Base-by-base conservation (phyloP, 2,797 vertebrate genomes). In the Neosilurus mollespiculum region DNA sequence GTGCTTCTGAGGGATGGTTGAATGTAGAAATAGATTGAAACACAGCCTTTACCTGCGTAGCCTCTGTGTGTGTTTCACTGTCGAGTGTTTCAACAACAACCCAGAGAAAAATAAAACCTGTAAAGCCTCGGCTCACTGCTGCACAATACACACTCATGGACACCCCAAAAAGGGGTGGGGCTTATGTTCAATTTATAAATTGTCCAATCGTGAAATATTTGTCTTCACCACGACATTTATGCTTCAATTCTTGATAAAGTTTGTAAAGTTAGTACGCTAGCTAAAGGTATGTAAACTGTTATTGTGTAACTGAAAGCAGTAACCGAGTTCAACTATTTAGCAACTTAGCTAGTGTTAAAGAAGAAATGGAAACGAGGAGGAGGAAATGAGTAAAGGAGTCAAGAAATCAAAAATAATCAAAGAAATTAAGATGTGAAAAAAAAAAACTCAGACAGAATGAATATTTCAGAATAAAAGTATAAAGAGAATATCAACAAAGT, bases 41-140 rank as follows among this genome's bases (percentile, higher is more conserved):
- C 24, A 3, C 15, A 20, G 9, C 53, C 15, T 34, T 58, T 58
- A 76, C 1, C 10, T 1, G 53, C 0, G 4, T 22, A 34, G 24
- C 24, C 12, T 11, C 72, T 72, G 71, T 77, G 56, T 75, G 72
- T 61, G 73, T 77, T 77, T 77, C 73, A 77, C 73, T 77, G 20
- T n/a, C 11, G 6, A 2, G 30, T 15, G 54, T 77, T 43, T 58
- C 56, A 15, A 30, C 11, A 61, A 43, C 34, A 37, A 43, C 56
- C 1, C 30, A 7, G 54, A 24, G 54, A 2, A 22, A 22, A 22
- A 4, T 30, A 7, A n/a, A 14, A 59, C 10, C 43, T 66, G 62
- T 80, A 80, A 53, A 67, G 81, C 72, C 67, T 37, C 14, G 16
- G 14, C 76, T 82, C 75, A 53, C 77, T 80, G 81, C 80, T 78